Evolutionary conservation across 2,888 invertebrate species (phyloP).

Genomic region (Drosophila monieri): DNA sequence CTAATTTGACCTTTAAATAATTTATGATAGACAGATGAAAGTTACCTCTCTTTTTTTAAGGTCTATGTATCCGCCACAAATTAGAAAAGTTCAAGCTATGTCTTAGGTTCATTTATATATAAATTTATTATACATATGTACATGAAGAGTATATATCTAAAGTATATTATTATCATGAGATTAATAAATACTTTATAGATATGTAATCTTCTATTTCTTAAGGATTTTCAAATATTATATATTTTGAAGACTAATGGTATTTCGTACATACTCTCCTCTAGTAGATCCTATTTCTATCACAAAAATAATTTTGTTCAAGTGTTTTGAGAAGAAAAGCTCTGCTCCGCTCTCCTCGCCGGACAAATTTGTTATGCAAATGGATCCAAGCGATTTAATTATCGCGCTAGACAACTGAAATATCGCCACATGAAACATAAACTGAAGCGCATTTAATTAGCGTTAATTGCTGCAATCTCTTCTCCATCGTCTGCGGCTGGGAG

Average conservation of each 20-base stretch:
- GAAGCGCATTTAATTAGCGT: slow-evolving; percentile 81
- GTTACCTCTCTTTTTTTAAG: too few species aligned
- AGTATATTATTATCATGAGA: too few species aligned
- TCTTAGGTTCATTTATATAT: too few species aligned
- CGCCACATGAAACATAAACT: slow-evolving; percentile 75
- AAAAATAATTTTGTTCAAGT: slow-evolving; percentile 7
- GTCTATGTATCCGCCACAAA: too few species aligned
- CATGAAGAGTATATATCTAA: too few species aligned
- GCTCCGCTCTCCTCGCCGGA: slow-evolving; percentile 8
- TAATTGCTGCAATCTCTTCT: slow-evolving; percentile 78
- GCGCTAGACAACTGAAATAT: slow-evolving; percentile 82
- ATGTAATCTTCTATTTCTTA: too few species aligned
- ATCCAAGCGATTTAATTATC: slow-evolving; percentile 80
- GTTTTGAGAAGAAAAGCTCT: slow-evolving; percentile 14
- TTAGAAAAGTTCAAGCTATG: too few species aligned
- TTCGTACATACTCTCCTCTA: neutral
- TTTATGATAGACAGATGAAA: neutral
- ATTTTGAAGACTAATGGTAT: too few species aligned
- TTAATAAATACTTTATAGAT: too few species aligned
- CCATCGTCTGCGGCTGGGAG: slow-evolving; percentile 50
- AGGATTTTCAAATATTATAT: too few species aligned
- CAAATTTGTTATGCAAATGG: slow-evolving; percentile 81
- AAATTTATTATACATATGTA: too few species aligned
- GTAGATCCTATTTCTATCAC: neutral
- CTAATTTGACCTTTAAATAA: neutral